Evolutionary conservation across 2,113 vertebrate genomes (phyloP), one percentile per base, ranked within the genome.

Genomic region (Taxidea taxus): DNA sequence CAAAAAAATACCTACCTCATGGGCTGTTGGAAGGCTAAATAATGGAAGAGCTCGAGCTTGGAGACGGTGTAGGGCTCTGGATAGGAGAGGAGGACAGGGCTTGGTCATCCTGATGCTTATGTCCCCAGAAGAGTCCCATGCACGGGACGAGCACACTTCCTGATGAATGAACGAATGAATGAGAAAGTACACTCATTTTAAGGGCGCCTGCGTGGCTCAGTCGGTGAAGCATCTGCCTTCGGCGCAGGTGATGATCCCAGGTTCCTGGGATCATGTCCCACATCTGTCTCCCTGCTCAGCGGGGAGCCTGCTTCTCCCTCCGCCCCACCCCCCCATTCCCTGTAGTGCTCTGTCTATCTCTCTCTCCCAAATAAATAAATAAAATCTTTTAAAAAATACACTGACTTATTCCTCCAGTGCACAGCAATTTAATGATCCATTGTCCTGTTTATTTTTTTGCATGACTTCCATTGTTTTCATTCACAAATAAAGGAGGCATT

Each of bases 61-160:
- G 3, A 8, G 70, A 31, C 4, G 4, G 7, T 49, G 15, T 4
- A 47, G 66, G 23, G 16, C 15, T n/a, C 2, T 29, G n/a, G 2
- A 37, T 0, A 3, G 0, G 16, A 0, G 2, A 1, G 3, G 56
- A 66, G 29, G 4, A 23, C 13, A 14, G 44, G 56, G 25, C 34
- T 42, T 8, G 15, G 27, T 23, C 68, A 23, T 86, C 64, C 20
- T 80, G 25, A 18, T 4, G 2, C 20, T 10, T 1, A 54, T 2
- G 14, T 20, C 21, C 75, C 0, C 7, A 18, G 21, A 15, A 10
- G 3, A 31, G 14, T 9, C 23, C n/a, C 29, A 16, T 0, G 44
- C 20, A 39, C 3, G 10, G 10, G 1, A 31, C 21, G 5, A 1
- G 10, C 9, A 13, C 42, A 1, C 29, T 20, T 21, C 29, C 12